phyloP scores from a whole-genome alignment of 2,113 vertebrate species.

The Nematolebias whitei region DNA sequence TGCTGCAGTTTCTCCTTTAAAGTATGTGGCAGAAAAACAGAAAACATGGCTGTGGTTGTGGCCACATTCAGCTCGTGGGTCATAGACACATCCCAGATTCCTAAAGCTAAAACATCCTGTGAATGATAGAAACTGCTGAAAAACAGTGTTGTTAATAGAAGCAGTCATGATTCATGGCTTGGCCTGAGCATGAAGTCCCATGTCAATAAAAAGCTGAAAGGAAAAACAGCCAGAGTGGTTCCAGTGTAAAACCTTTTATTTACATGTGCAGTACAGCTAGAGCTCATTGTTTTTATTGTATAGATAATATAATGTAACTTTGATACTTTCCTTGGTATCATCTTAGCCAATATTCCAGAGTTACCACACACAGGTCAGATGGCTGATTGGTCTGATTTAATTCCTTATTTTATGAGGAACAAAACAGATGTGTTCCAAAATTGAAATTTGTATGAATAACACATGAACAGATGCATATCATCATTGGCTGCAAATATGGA shows the following conservation, averaged over 20 bases:
- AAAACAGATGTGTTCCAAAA: too few relatives aligned
- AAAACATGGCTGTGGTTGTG: conserved; percentile 39
- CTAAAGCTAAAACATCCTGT: conserved; percentile 16
- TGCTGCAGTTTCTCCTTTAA: conserved; percentile 42
- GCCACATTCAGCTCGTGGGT: conserved; percentile 31
- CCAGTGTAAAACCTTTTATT: conserved; percentile 25
- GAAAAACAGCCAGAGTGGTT: conserved; percentile 2
- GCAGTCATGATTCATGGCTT: not conserved
- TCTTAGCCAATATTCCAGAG: not conserved
- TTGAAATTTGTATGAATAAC: too few relatives aligned
- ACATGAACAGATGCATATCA: too few relatives aligned
- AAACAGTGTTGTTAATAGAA: conserved; percentile 18
- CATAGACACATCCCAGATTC: conserved; percentile 17
- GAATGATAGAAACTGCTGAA: conserved; percentile 15
- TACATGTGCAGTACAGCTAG: not conserved
- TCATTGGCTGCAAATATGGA: not conserved
- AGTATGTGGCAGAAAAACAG: conserved; percentile 23
- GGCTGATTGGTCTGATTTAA: too few relatives aligned
- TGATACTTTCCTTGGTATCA: not conserved
- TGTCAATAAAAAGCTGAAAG: conserved; percentile 23
- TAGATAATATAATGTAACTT: not conserved
- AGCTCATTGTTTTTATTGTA: not conserved
- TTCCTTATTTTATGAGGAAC: too few relatives aligned
- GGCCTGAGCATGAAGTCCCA: conserved; percentile 4
- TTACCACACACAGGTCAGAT: not conserved